Conservation (phyloP, 2,888 invertebrate genomes). For the Chrysina gloriosa region DNA sequence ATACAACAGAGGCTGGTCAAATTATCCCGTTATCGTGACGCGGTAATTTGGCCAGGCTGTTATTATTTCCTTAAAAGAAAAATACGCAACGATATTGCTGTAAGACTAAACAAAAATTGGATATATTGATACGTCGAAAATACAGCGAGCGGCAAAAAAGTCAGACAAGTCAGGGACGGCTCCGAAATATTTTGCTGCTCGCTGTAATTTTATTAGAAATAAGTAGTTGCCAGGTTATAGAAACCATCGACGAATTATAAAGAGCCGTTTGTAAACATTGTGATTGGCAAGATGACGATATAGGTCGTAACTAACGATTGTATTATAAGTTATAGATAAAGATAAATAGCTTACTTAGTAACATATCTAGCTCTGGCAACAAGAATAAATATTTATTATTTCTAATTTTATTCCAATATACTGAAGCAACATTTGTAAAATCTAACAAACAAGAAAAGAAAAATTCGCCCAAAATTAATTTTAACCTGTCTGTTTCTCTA, state of each 20-base stretch:
- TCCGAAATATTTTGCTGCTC: not conserved
- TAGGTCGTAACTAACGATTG: not conserved
- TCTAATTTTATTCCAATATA: slow-evolving; percentile 17
- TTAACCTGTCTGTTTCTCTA: not conserved
- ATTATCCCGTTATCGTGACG: not conserved
- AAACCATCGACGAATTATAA: not conserved
- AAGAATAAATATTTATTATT: not conserved
- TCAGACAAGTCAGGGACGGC: no score
- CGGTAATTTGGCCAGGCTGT: not conserved
- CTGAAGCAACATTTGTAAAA: slow-evolving; percentile 8
- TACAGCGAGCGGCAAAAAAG: no score
- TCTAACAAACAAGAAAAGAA: not conserved
- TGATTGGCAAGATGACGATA: no score
- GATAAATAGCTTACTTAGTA: slow-evolving; percentile 23
- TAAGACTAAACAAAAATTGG: not conserved
- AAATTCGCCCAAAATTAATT: not conserved
- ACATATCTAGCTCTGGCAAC: slow-evolving; percentile 28
- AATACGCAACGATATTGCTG: not conserved
- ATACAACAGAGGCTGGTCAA: not conserved
- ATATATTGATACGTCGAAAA: slow-evolving; percentile 6
- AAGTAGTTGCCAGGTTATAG: slow-evolving; percentile 12
- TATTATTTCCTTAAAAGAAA: not conserved
- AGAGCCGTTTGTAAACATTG: not conserved
- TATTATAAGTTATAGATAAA: slow-evolving; percentile 9
- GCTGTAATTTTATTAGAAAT: not conserved